Evolutionary conservation across 2,888 invertebrate genomes (phyloP), one percentile per base, ranked within the genome.

Genomic region (Phlogophora meticulosa): DNA sequence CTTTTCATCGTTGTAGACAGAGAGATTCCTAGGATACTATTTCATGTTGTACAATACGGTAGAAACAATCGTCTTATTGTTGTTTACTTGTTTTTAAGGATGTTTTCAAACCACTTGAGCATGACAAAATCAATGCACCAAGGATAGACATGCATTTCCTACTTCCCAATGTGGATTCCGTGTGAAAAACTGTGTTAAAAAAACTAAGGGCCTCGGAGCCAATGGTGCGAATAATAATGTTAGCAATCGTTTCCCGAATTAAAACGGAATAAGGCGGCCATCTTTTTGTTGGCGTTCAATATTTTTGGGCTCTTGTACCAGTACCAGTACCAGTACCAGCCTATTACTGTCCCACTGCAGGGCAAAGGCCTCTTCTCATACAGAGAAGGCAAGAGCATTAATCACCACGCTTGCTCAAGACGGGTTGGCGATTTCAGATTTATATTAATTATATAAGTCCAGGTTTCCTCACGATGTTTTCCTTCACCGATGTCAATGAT

Each of bases 191-290:
- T 38, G 57, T 80, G 10, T 61, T 71, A 68, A 73, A 83, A 74
- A 76, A 80, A 75, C 70, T 66, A 90, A 92, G 88, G 90, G 88
- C 89, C 81, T 83, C 81, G 85, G 81, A 88, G 80, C 79, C 85
- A 85, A 58, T 77, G 84, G 82, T 71, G 89, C 91, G 91, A 84
- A 85, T 87, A 91, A 89, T 82, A 83, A 81, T 63, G 63, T 82
- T 81, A 79, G 79, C 83, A 85, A 83, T 80, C 69, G 76, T 91
- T 92, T 89, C 85, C 90, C 88, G 79, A 76, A 81, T 83, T 59
- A 20, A 73, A 82, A 59, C 51, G 55, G 48, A 64, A 63, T 55
- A 36, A 53, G 56, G 22, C 51, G n/a, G 43, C 49, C 52, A 65
- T 63, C 32, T 67, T 67, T 74, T 72, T 71, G 11, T 59, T 58